phyloP scores from a whole-genome alignment of 1,140 invertebrate genomes.

The Leptopilina clavipes region DNA sequence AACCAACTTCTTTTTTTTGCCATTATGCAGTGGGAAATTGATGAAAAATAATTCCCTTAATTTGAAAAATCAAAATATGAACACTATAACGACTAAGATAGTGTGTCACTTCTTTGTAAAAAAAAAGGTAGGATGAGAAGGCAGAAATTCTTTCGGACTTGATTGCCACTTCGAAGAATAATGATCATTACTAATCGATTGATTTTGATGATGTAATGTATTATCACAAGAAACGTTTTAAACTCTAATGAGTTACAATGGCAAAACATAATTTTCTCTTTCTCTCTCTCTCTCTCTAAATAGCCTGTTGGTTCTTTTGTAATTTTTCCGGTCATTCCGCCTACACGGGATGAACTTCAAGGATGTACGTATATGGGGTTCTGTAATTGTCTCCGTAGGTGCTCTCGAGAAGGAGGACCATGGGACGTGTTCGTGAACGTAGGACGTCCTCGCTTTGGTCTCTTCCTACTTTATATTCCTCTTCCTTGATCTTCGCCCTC shows the following conservation, averaged over 20 bases:
- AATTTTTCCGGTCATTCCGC: constrained; percentile 43
- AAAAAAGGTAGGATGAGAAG: neutral
- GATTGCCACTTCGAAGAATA: neutral
- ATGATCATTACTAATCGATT: constrained; percentile 19
- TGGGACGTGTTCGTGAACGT: constrained; percentile 31
- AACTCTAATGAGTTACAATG: constrained; percentile 33
- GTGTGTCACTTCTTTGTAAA: too few species aligned
- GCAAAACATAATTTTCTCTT: constrained; percentile 2
- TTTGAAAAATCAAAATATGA: too few species aligned
- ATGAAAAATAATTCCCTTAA: too few species aligned
- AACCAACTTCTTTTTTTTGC: too few species aligned
- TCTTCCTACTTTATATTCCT: constrained; percentile 26
- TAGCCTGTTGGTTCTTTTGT: constrained; percentile 25
- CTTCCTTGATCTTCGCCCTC: constrained; percentile 32
- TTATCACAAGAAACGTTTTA: neutral
- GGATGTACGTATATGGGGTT: constrained; percentile 69
- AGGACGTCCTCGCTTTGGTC: constrained; percentile 10
- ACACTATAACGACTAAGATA: too few species aligned
- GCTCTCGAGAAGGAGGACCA: constrained; percentile 39
- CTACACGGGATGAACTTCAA: constrained; percentile 60
- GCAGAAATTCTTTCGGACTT: neutral
- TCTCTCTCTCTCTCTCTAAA: neutral
- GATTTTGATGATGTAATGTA: constrained; percentile 15
- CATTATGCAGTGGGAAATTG: too few species aligned
- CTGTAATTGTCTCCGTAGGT: constrained; percentile 70